Evolutionary conservation across 2,797 vertebrate species (phyloP), one percentile per base, ranked within the genome.

Genomic region (Halcyon smyrnensis): DNA sequence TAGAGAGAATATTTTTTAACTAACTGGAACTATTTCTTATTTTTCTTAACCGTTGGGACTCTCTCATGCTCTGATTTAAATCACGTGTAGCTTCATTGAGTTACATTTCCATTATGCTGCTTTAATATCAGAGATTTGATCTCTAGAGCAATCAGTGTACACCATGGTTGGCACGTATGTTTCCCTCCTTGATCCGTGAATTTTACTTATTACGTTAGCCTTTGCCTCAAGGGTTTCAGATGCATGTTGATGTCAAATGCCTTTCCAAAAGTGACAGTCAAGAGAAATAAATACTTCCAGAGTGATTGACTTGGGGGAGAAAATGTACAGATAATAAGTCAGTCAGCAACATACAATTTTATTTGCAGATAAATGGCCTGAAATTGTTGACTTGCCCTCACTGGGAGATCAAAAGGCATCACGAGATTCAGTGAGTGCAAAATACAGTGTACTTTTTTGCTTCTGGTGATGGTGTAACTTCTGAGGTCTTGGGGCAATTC

Each of bases 161-260:
- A 78, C 36, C 19, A 15, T 7, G 57, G 37, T 57, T 81, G 70
- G 28, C 4, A 6, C 13, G 2, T 83, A 28, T 13, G 24, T 75
- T 93, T 84, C 28, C 56, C 85, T 81, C 71, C 64, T 76, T 62
- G n/a, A 87, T 64, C 43, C 43, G 16, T 74, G 43, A 53, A 36
- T 90, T 81, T 92, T 91, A 39, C 20, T 96, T 87, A 91, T 85
- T 87, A 17, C 5, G 8, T 92, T 75, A 84, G 46, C n/a, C 17
- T 93, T 94, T 95, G 67, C 70, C 78, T 84, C 70, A 77, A 92
- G 77, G 70, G 86, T 92, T 95, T 95, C 74, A 82, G 63, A 80
- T 75, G 14, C 34, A 32, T 18, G 25, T 79, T 91, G 63, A 74
- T 89, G 63, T 68, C 74, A 87, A 92, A 86, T 67, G 48, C 32